Percentiles rank a stretch among this genome's conserved stretches.
Conservation (phyloP, 2,888 invertebrate genomes). For the Lasioglossum malachurum region DNA sequence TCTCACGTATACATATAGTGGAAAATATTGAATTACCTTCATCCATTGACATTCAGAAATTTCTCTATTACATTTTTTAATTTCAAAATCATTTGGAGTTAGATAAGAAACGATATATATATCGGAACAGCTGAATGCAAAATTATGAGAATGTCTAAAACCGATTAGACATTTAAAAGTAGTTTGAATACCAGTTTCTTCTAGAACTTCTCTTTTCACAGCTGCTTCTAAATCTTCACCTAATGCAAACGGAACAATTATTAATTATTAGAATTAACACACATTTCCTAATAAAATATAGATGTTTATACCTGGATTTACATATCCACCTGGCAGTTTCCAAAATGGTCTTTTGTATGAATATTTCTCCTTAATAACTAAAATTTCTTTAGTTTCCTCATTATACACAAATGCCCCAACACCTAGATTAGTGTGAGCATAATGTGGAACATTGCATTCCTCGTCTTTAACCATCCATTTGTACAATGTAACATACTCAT, state of each 20-base stretch:
- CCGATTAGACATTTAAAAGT: conserved; percentile 91
- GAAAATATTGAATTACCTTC: conserved; percentile 85
- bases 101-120: conserved; percentile 93
- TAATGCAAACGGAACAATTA: conserved; percentile 80
- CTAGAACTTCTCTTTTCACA: conserved; percentile 93
- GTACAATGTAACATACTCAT: conserved; percentile 92
- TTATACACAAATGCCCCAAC: conserved; percentile 95
- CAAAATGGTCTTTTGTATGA: conserved; percentile 84
- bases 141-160: conserved; percentile 91
- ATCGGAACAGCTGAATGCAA: conserved; percentile 93
- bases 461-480: conserved; percentile 91
- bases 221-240: conserved; percentile 94
- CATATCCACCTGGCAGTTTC: conserved; percentile 97
- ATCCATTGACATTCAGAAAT: conserved; percentile 93
- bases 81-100: conserved; percentile 88
- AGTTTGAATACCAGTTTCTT: conserved; percentile 94
- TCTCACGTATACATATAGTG: background rate
- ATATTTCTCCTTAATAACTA: conserved; percentile 93
- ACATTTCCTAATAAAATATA: background rate
- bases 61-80: conserved; percentile 91
- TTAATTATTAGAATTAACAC: background rate
- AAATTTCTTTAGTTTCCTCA: conserved; percentile 89
- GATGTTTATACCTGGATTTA: conserved; percentile 89
- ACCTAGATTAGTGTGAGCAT: conserved; percentile 93
- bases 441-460: conserved; percentile 90